Evolutionary conservation across 2,888 invertebrate genomes (phyloP).

Genomic region (Enchytraeus crypticus): DNA sequence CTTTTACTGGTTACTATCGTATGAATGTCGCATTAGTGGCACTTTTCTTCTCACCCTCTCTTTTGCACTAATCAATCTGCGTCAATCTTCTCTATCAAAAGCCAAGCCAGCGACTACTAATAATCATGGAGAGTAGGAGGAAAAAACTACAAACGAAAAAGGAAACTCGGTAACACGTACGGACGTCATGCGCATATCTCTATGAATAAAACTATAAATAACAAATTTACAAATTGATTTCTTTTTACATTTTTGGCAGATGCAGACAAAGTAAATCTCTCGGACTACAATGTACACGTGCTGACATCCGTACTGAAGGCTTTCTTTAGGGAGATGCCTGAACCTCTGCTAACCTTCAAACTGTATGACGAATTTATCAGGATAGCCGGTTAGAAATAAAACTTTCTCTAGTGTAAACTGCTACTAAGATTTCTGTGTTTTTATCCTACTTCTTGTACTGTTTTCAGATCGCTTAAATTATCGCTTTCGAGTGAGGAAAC

Average conservation of each 20-base stretch:
- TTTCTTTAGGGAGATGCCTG: conserved; percentile 85
- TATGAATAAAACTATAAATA: too few species aligned
- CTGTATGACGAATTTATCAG: conserved; percentile 87
- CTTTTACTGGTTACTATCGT: too few species aligned
- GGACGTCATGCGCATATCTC: too few species aligned
- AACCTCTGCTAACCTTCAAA: conserved; percentile 83
- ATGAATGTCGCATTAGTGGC: too few species aligned
- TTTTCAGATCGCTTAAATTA: neutral
- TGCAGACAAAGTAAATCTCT: conserved; percentile 56
- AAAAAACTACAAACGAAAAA: too few species aligned
- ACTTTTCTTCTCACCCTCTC: too few species aligned
- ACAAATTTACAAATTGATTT: neutral
- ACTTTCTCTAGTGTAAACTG: neutral
- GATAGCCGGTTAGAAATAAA: conserved; percentile 61
- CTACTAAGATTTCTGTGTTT: neutral
- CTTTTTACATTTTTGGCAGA: conserved; percentile 47
- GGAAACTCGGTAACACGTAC: too few species aligned
- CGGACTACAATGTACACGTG: conserved; percentile 78
- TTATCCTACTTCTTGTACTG: neutral
- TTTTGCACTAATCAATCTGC: too few species aligned
- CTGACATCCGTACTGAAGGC: conserved; percentile 75
- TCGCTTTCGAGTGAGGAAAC: too few species aligned
- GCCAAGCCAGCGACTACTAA: too few species aligned
- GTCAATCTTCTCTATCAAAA: too few species aligned
- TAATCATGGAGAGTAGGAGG: too few species aligned